Evolutionary conservation across 2,797 vertebrate species (phyloP), one percentile per base, ranked within the genome.

Genomic region (Coreius guichenoti): DNA sequence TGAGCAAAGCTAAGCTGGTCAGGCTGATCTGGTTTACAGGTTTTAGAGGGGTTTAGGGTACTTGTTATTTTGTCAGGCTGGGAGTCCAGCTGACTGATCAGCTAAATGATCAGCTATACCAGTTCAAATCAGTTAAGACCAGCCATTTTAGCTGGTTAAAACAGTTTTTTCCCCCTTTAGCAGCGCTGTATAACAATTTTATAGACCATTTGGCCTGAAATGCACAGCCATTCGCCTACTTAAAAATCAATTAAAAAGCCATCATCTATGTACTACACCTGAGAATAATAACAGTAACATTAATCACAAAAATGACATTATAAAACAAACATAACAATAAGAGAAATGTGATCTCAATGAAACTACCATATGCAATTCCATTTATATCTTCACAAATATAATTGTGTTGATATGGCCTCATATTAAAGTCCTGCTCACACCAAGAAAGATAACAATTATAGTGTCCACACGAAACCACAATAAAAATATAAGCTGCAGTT

Each of bases 201-300:
- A 76, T 33, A 67, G 72, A 51, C 47, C 23, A 83, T 67, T 83
- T 51, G 16, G 14, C 51, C 0, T 51, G 19, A 26, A 49, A 63
- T 33, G 56, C 33, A 26, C 3, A 36, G 47, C 43, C 21, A 51
- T 65, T 63, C 17, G 8, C 19, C 69, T 61, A 51, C 29, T 80
- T 72, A 61, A 58, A 72, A 72, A 45, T 45, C 33, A 33, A 74
- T 74, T 74, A 74, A 74, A 63, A 61, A 43, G 56, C 16, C 36
- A 43, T 61, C 54, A 74, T 63, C 51, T 72, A 23, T 61, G 11
- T 16, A 47, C 63, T 47, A 82, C 56, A 63, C 39, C 13, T 63
- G 39, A 63, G 26, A 26, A 65, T 75, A 82, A 47, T 63, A 61
- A 74, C 19, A 14, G 5, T 49, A 49, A 26, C 19, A 74, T 82